Evolutionary conservation across 1,140 invertebrate genomes (phyloP).

Genomic region (Drosophila nasuta): DNA sequence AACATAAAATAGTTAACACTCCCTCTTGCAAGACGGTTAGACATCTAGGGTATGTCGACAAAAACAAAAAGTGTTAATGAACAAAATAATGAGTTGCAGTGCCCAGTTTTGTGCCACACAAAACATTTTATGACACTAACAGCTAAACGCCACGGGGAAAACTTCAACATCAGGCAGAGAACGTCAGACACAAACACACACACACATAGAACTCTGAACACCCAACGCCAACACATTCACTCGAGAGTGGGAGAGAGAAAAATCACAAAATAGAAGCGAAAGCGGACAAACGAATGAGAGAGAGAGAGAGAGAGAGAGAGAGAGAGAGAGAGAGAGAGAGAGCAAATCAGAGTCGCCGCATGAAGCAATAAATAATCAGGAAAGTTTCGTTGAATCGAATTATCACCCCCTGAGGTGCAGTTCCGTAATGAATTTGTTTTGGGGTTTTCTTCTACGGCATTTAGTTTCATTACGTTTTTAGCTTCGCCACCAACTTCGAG

Average conservation of each 20-base stretch:
- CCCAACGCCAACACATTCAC: conserved; percentile 20
- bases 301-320: no score
- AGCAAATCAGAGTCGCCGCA: conserved; percentile 53
- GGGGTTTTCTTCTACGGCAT: conserved; percentile 72
- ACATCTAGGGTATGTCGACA: conserved; percentile 30
- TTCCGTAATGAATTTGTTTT: conserved; percentile 83
- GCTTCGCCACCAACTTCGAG: conserved; percentile 21
- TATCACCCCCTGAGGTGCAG: conserved; percentile 82
- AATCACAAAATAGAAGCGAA: neutral
- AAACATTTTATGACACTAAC: conserved; percentile 82
- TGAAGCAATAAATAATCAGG: conserved; percentile 83
- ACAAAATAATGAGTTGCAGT: conserved; percentile 81
- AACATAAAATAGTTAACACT: no score
- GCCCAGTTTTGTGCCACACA: conserved; percentile 73
- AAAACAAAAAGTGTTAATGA: conserved; percentile 77
- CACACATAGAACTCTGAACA: conserved; percentile 12
- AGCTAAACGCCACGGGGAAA: conserved; percentile 74
- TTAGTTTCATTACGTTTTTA: conserved; percentile 76
- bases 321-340: conserved; percentile 21
- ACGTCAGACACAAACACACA: no score
- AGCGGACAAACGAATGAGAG: conserved; percentile 3
- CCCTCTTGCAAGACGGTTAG: neutral
- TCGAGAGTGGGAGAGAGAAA: conserved; percentile 1
- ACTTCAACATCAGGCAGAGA: conserved; percentile 32
- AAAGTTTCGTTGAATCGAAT: conserved; percentile 83